Evolutionary conservation across 2,113 vertebrate species (phyloP), one percentile per base, ranked within the genome.

Genomic region (Sinosuthora webbiana): DNA sequence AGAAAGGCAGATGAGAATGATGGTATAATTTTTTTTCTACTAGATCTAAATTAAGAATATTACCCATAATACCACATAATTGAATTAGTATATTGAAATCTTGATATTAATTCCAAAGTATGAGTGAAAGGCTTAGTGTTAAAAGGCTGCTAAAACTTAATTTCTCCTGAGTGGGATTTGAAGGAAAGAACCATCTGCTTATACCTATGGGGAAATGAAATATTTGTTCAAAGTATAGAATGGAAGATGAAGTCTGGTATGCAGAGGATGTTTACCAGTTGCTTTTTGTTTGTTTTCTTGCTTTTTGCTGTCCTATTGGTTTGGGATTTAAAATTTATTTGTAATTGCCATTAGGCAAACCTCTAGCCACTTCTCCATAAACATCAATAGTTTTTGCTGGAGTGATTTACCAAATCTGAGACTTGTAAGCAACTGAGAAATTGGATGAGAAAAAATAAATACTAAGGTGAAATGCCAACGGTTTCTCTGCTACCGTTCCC

Each of bases 71-170:
- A 42, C 50, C 63, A 73, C 2, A 13, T 89, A 92, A 94, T 93
- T 96, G 55, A 95, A 96, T 94, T 95, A 94, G 57, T 73, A 69
- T 69, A 73, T 83, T 94, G 62, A 91, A 93, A 91, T 94, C 73
- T 79, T 84, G 13, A 35, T 83, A 89, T 92, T 91, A 92, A 91
- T 64, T 84, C 60, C 64, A 84, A 94, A 95, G 68, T 89, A 88
- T 73, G 57, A 89, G 76, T 83, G 80, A 95, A 92, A 84, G 49
- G 57, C 70, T 87, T 89, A 92, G 25, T 60, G 12, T 44, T 68
- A 89, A 91, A 93, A 91, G 74, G n/a, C 56, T 84, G 37, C 37
- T 89, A 75, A 83, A 94, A 89, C 7, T 95, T 91, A 78, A 71
- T 89, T 94, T 97, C 33, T 89, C 3, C 0, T 89, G 56, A 82